Base-by-base conservation (phyloP, 2,888 invertebrate species). In the Yponomeuta sedellus region DNA sequence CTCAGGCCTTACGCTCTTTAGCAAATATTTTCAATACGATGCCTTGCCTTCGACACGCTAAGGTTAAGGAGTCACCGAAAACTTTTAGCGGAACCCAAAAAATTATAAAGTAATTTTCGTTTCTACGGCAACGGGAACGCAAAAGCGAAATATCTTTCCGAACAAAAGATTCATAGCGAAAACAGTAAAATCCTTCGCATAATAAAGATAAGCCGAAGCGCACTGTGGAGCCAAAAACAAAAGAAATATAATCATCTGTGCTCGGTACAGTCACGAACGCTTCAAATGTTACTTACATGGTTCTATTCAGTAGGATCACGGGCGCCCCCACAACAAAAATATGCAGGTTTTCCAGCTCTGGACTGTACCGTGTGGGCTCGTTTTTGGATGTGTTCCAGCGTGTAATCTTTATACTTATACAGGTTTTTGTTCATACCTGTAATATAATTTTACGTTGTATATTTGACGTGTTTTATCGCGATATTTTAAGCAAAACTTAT, bases 141-240 rank as follows among this genome's bases (percentile, higher is more conserved):
- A 20, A 12, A 20, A 10, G 58, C 58, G 3, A 59, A 20, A 59
- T 22, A 59, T 22, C 59, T 22, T 20, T 59, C 20, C 58, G 16
- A 59, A 59, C 59, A 59, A 59, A 59, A 59, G 22, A 59, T 59
- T 59, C 20, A 59, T 59, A 22, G 59, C 59, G 59, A 22, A 59
- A 59, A 59, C 59, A 59, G 25, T 59, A 59, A 59, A 59, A 59
- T 59, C 59, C 25, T 59, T 59, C 44, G 44, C 44, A 11, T 25
- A 20, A 59, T 59, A 59, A 59, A 59, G 59, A 59, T 59, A 59
- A 59, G 59, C 59, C 25, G 59, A 3, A 34, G 22, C 8, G 44
- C 44, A 16, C 59, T 22, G 59, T 19, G 59, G 22, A 12, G 59
- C 20, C 59, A 22, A 59, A 52, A 59, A 59, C 59, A 59, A 59